Conservation (phyloP, 2,113 vertebrate genomes). For the Carettochelys insculpta region DNA sequence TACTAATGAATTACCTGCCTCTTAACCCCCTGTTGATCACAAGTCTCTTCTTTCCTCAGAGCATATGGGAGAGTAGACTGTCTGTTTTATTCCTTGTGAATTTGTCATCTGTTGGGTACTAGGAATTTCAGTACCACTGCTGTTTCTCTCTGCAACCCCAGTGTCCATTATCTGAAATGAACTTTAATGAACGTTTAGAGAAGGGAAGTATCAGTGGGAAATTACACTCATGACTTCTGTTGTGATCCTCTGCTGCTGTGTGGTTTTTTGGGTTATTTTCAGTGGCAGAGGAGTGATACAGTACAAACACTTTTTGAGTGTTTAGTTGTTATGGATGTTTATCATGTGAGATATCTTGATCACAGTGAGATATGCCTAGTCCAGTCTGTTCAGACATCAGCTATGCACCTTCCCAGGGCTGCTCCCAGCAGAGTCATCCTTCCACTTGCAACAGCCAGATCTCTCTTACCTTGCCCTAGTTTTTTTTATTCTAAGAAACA, state of each 20-base stretch:
- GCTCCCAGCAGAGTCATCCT: rapidly evolving
- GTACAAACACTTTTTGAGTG: background rate
- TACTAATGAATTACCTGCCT: background rate
- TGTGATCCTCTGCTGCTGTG: background rate
- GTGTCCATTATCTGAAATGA: rapidly evolving
- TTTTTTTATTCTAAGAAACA: background rate
- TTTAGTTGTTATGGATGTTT: background rate
- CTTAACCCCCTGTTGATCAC: background rate
- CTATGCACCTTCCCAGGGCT: rapidly evolving
- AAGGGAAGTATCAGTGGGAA: background rate
- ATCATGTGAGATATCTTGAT: background rate
- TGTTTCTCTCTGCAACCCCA: background rate
- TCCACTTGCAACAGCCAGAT: background rate
- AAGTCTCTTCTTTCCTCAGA: background rate
- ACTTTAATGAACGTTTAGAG: rapidly evolving
- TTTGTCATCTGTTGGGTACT: background rate
- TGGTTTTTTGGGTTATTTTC: background rate
- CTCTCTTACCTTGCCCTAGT: background rate
- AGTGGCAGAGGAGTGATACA: background rate
- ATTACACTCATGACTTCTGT: background rate
- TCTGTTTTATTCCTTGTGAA: background rate
- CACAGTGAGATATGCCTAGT: background rate
- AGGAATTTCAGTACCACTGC: rapidly evolving
- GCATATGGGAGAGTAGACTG: background rate
- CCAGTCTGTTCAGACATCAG: rapidly evolving